Percentiles rank a stretch among this genome's conserved stretches.
phyloP scores from a whole-genome alignment of 2,113 vertebrate genomes.

The Elephantulus edwardii region DNA sequence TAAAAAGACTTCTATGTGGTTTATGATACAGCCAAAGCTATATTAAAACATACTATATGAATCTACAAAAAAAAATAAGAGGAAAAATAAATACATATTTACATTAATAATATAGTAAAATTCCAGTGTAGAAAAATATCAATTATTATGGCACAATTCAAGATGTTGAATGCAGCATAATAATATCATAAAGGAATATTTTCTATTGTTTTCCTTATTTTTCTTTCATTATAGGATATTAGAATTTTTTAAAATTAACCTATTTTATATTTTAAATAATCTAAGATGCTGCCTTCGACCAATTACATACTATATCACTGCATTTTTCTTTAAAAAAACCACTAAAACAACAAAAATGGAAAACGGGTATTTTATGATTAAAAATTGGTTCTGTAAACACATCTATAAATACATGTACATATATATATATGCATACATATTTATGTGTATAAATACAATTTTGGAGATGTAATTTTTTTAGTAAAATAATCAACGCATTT shows the following conservation, averaged over 20 bases:
- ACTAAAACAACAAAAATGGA: too few relatives aligned
- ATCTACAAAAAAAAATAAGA: neutral
- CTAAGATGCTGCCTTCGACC: neutral
- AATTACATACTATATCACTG: neutral
- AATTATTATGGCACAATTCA: neutral
- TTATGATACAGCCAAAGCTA: conserved; percentile 1
- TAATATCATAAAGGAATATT: neutral
- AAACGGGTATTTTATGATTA: too few relatives aligned
- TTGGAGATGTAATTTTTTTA: too few relatives aligned
- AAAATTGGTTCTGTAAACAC: too few relatives aligned
- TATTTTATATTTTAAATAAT: neutral
- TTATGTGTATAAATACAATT: too few relatives aligned
- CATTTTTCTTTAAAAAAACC: neutral
- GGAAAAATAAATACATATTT: neutral
- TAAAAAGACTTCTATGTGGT: neutral
- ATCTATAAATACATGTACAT: too few relatives aligned
- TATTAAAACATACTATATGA: neutral
- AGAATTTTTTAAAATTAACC: neutral
- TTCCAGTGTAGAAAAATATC: neutral
- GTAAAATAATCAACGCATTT: too few relatives aligned
- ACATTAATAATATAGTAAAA: neutral
- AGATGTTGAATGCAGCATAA: neutral
- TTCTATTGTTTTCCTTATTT: neutral
- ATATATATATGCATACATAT: too few relatives aligned
- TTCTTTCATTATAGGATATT: conserved; percentile 11